phyloP scores from a whole-genome alignment of 2,113 vertebrate genomes.

The Eulacestoma nigropectus region DNA sequence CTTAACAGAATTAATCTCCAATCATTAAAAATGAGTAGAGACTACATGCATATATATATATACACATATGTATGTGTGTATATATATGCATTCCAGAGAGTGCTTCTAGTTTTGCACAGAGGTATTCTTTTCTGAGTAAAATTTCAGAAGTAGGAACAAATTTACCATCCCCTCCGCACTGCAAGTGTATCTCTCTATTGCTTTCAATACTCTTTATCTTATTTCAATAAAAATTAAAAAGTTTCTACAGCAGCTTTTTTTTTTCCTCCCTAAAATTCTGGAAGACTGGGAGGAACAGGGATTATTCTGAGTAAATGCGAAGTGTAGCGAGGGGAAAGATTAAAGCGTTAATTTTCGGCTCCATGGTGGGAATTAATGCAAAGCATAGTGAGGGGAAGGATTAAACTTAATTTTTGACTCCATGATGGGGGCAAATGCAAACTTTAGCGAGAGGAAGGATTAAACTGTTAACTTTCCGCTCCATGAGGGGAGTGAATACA shows the following conservation, averaged over 20 bases:
- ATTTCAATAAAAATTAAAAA: not conserved
- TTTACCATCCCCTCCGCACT: not conserved
- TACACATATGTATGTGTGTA: not conserved
- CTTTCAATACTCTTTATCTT: not conserved
- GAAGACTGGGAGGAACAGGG: not conserved
- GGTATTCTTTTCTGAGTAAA: not conserved
- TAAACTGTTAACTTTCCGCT: not conserved
- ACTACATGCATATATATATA: too few relatives aligned
- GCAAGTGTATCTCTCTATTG: not conserved
- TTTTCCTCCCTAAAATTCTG: not conserved
- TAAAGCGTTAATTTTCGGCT: not conserved
- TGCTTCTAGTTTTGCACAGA: not conserved
- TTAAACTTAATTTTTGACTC: not conserved
- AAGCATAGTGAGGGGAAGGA: not conserved
- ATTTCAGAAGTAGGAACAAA: not conserved
- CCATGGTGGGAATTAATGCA: not conserved
- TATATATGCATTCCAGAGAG: too few relatives aligned
- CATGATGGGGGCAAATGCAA: not conserved
- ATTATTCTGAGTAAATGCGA: not conserved
- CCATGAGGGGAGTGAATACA: rapidly evolving
- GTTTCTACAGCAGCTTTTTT: not conserved
- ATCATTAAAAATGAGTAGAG: not conserved
- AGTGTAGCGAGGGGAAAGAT: not conserved
- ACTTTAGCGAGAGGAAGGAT: too few relatives aligned
- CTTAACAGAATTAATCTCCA: not conserved